Evolutionary conservation across 64 coral and sea anemone species (phyloP), one percentile per base, ranked within the genome.

Genomic region (Stylophora pistillata): DNA sequence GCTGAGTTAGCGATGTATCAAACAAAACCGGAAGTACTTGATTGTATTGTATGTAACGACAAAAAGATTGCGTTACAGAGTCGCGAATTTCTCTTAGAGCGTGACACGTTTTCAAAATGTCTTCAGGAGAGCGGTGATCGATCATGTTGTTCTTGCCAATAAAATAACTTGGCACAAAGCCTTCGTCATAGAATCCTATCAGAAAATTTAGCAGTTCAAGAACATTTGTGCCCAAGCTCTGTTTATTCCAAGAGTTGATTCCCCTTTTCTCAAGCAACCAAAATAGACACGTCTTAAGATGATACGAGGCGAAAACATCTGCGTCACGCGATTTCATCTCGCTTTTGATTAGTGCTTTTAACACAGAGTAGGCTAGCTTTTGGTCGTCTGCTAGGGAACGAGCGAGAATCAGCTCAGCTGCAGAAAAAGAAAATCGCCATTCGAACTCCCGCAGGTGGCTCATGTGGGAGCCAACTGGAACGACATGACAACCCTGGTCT

Each of bases 361-460:
- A 61, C 2, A 95, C 61, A 14, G 94, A 95, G 60, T 89, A 95
- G 17, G 89, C 23, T 73, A 95, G 27, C 53, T 89, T 95, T 91
- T 95, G 94, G n/a, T 85, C 54, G 16, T 88, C 78, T 73, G 85
- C 71, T 20, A 95, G 30, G 2, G 89, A 73, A 62, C 71, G 30
- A 32, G 59, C 73, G 15, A 95, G 84, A 62, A 85, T 91, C 77
- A 91, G 55, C 56, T 95, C 94, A 64, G 85, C 77, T 14, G 79
- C 73, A 28, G 94, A 95, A 76, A 95, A 95, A 0, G 94, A 95
- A 68, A 91, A 85, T 53, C 94, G 57, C 94, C 94, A 95, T 41
- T 95, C 94, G 63, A 74, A 88, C 28, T 95, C 89, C 56, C 62
- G 72, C 2, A 91, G 58, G 33, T 25, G 64, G 65, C 82, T 82